phyloP scores from a whole-genome alignment of 2,797 vertebrate species.

The Spea hammondii region DNA sequence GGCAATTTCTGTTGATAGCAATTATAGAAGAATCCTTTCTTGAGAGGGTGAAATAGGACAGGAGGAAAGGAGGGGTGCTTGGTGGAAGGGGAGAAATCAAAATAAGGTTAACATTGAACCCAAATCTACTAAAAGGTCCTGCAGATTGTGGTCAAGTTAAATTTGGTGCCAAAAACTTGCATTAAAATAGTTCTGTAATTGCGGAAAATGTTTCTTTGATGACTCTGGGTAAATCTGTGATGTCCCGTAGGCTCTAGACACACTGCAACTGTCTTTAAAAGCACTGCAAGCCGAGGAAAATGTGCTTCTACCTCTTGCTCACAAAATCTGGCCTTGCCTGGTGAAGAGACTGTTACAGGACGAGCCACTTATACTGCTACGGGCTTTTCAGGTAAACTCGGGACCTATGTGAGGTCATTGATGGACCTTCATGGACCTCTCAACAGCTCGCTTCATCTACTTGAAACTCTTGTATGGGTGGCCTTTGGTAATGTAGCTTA shows the following conservation, averaged over 20 bases:
- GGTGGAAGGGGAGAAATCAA: too few species aligned
- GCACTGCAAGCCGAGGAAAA: conserved; percentile 75
- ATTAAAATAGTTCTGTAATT: too few species aligned
- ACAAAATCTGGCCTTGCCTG: conserved; percentile 86
- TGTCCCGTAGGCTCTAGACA: conserved; percentile 77
- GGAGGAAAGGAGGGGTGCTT: neutral
- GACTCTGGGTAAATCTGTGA: neutral
- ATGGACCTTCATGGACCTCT: too few species aligned
- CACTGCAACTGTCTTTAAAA: conserved; percentile 79
- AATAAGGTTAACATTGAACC: too few species aligned
- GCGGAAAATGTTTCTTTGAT: neutral
- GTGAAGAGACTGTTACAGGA: conserved; percentile 81
- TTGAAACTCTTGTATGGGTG: too few species aligned
- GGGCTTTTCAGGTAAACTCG: conserved; percentile 82
- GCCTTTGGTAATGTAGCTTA: neutral
- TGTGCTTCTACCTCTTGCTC: conserved; percentile 86
- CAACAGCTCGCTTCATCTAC: too few species aligned
- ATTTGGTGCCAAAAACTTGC: too few species aligned
- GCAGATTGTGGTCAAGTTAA: too few species aligned
- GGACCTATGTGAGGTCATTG: neutral
- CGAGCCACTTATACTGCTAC: conserved; percentile 81
- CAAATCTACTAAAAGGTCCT: too few species aligned
- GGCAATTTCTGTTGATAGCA: too few species aligned
- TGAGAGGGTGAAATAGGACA: neutral
- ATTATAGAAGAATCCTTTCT: too few species aligned